Evolutionary conservation across 1,140 invertebrate genomes (phyloP).

Genomic region (Bombyx mandarina): DNA sequence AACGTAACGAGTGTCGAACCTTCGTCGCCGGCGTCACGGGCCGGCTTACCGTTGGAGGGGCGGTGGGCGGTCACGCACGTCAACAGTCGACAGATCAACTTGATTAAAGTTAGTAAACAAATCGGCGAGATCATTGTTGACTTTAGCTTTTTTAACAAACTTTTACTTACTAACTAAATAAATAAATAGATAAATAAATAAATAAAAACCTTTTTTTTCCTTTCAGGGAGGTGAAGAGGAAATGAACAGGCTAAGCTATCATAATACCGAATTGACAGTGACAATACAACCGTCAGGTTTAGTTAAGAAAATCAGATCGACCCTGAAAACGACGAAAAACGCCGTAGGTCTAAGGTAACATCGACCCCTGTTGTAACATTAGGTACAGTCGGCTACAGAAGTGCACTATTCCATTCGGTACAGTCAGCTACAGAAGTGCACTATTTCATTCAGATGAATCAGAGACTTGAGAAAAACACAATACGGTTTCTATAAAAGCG

Average conservation of each 20-base stretch:
- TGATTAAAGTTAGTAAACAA: constrained; percentile 33
- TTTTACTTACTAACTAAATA: neutral
- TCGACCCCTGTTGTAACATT: too few relatives aligned
- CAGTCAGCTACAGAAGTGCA: too few relatives aligned
- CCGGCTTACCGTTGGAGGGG: constrained; percentile 32
- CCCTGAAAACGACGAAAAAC: constrained; percentile 41
- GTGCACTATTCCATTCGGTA: too few relatives aligned
- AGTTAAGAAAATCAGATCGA: constrained; percentile 48
- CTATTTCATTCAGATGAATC: too few relatives aligned
- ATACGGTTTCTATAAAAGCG: too few relatives aligned
- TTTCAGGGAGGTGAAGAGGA: constrained; percentile 54
- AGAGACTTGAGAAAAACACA: too few relatives aligned
- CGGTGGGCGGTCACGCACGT: constrained; percentile 52
- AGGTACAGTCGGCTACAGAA: too few relatives aligned
- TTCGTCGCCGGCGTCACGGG: constrained; percentile 22
- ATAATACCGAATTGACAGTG: constrained; percentile 44
- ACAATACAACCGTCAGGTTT: constrained; percentile 47
- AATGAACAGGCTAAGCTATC: constrained; percentile 36
- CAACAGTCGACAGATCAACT: constrained; percentile 44
- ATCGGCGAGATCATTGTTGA: neutral
- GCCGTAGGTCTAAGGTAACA: constrained; percentile 33
- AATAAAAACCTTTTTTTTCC: neutral
- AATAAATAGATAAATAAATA: neutral
- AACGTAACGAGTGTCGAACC: constrained; percentile 29
- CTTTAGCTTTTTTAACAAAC: neutral